Percentiles rank a stretch among this genome's conserved stretches.
Conservation (phyloP, 2,113 vertebrate species). For the Carassius gibelio region DNA sequence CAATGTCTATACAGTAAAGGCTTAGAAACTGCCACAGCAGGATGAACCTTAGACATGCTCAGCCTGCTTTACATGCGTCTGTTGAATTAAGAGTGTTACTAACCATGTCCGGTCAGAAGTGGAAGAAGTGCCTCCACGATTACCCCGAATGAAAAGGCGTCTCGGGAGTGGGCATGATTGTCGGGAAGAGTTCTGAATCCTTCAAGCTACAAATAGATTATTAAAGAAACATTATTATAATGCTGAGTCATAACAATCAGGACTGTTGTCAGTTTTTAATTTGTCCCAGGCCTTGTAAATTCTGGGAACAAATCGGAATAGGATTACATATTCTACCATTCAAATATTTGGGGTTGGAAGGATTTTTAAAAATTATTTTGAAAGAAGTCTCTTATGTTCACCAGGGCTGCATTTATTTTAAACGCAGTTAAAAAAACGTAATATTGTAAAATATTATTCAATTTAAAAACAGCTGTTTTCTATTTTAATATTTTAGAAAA, state of each 20-base stretch:
- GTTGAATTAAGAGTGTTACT: constrained; percentile 62
- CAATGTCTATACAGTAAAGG: constrained; percentile 14
- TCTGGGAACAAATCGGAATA: not conserved
- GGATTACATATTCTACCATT: not conserved
- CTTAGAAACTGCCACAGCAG: constrained; percentile 24
- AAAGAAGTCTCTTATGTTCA: no score
- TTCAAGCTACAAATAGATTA: constrained; percentile 73
- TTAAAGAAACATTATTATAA: not conserved
- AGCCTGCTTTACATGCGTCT: not conserved
- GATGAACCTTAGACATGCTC: constrained; percentile 29
- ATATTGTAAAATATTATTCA: no score
- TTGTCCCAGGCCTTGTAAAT: not conserved
- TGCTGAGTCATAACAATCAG: constrained; percentile 9
- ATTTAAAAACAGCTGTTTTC: no score
- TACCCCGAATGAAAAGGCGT: constrained; percentile 88
- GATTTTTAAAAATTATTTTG: not conserved
- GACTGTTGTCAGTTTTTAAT: not conserved
- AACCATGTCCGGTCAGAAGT: constrained; percentile 81
- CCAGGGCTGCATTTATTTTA: not conserved
- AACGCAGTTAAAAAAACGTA: no score
- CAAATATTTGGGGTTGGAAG: not conserved
- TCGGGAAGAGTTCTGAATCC: constrained; percentile 84
- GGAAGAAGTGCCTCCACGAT: constrained; percentile 83
- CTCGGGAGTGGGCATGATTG: constrained; percentile 83
- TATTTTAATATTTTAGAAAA: no score